Evolutionary conservation across 2,113 vertebrate genomes (phyloP), one percentile per base, ranked within the genome.

Genomic region (Lagopus leucura): DNA sequence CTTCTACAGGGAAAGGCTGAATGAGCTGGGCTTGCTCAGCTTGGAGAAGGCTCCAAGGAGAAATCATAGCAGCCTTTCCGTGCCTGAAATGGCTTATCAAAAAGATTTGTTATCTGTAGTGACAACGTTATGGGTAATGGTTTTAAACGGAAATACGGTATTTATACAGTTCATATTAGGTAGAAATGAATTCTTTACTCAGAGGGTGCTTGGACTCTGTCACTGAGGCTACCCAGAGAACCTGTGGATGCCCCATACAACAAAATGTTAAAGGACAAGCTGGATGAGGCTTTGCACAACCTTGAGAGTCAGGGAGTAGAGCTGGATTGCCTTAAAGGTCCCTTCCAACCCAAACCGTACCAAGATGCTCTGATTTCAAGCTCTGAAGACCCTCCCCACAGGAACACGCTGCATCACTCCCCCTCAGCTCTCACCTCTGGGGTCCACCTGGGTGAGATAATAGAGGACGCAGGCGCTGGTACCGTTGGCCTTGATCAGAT

Each of bases 391-490:
- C 65, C 28, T 36, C 13, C 17, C 50, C 0, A 0, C 47, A 22
- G 18, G 36, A 11, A 5, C 28, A 45, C 0, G 1, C 50, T 50
- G 55, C 30, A 38, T 18, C 38, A 4, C 65, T 20, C 80, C 57
- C 52, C 79, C 20, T 64, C 6, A 63, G 32, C 34, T 77, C 95
- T 97, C 91, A 99, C 99, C 99, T 74, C 97, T 97, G 9, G 99
- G 99, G 86, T 99, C 99, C 84, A 99, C 97, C 95, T 99, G 99
- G 61, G 98, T 99, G 92, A 99, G 96, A 89, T 98, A 99, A 94
- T 98, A 98, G 50, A 99, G 98, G 50, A 97, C 83, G 70, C 97
- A 98, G 93, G 96, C 92, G 4, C 91, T 74, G 14, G 97, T 65
- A 21, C 97, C 97, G 0, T 94, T 98, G 2, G 98, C 97, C 93